Conservation (phyloP, 2,113 vertebrate genomes). For the Lagopus leucura region DNA sequence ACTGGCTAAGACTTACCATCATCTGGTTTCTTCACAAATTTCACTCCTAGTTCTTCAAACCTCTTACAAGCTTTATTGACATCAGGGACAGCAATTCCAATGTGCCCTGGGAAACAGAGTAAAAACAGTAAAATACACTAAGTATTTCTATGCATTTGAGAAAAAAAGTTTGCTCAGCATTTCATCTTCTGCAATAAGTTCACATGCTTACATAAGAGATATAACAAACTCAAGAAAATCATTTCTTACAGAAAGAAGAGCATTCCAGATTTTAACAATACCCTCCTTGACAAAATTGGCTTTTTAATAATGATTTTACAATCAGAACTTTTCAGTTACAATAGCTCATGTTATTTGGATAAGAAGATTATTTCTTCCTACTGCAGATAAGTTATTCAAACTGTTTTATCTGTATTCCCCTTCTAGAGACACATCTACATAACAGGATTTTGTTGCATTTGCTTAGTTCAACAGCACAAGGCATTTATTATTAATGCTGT, state of each 20-base stretch:
- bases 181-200: neutral
- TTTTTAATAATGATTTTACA: neutral
- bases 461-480: neutral
- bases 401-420: neutral
- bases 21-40: constrained; percentile 96
- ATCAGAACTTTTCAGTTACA: neutral
- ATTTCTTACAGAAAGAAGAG: neutral
- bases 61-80: constrained; percentile 91
- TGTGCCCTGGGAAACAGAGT: constrained; percentile 84
- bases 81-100: constrained; percentile 96
- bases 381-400: neutral
- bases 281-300: neutral
- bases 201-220: neutral
- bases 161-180: neutral
- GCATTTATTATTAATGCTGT: neutral
- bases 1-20: constrained; percentile 83
- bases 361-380: neutral
- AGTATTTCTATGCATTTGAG: neutral
- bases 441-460: neutral
- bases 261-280: neutral
- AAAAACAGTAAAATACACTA: neutral
- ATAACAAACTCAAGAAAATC: neutral
- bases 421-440: neutral
- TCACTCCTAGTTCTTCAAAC: constrained; percentile 93
- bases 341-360: neutral